Base-by-base conservation (phyloP, 2,113 vertebrate genomes). In the Microcebus tavaratra region DNA sequence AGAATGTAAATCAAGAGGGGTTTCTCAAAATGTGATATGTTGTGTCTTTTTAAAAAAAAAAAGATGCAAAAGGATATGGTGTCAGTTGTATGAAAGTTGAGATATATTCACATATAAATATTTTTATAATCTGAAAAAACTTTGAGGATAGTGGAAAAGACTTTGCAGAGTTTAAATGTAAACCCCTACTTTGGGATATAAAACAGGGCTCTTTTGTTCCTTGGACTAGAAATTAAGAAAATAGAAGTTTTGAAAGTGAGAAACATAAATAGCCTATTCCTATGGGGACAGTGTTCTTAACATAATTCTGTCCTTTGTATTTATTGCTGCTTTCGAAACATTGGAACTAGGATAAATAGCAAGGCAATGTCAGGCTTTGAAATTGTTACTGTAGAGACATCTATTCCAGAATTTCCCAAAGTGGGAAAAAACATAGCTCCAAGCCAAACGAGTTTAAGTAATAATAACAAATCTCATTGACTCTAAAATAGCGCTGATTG, bases 181-280 rank as follows among this genome's bases (percentile, higher is more conserved):
- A 94, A 27, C 6, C 12, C 12, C 18, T 29, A 7, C 21, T 79
- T 75, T 34, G 53, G n/a, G 53, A 67, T 48, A 61, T 36, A 53
- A 86, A 89, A 87, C 3, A 50, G 53, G 39, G 18, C 25, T 93
- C 78, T 94, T 90, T 95, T 67, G 55, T 72, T 27, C 11, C 17
- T 48, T 84, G 20, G 25, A 67, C 20, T 87, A 87, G 34, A 90
- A 61, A 90, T 59, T 76, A 79, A 80, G 34, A 92, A 95, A 90
- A 90, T 42, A 11, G 25, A 88, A 92, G 18, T 73, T 86, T 59
- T 95, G 31, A 93, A 90, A 96, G 5, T 9, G 23, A 82, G 3
- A 93, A 86, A 83, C 20, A 88, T 36, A 94, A 87, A 76, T 67
- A 94, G n/a, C 20, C 39, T 90, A 36, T 96, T 83, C 29, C 67